These are phyloP conservation scores for Pogonomyrmex californicus DNA, from an alignment of 1,140 invertebrate genomes.

Conservation along the genomic window DNA sequence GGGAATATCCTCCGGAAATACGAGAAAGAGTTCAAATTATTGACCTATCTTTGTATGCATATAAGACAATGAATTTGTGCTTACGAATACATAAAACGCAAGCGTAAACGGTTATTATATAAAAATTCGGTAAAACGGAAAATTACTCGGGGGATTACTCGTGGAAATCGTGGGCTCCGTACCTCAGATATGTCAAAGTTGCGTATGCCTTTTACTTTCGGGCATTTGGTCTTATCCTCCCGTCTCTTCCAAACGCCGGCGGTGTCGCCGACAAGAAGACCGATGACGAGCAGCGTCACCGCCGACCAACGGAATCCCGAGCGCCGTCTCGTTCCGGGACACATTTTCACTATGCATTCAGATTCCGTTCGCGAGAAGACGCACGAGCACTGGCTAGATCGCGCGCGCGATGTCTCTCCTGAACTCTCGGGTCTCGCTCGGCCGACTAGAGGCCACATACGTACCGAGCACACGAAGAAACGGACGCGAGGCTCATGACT, in stretches of 20 bases:
- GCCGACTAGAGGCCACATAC: conserved; percentile 74
- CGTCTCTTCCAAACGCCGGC: conserved; percentile 80
- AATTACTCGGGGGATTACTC: background rate
- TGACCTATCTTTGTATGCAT: background rate
- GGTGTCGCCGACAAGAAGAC: conserved; percentile 44
- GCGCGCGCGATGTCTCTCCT: conserved; percentile 61
- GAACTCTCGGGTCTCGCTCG: conserved; percentile 49
- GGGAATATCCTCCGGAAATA: background rate
- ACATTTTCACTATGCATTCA: conserved; percentile 71
- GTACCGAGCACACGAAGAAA: conserved; percentile 70
- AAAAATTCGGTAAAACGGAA: background rate
- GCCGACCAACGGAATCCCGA: conserved; percentile 51
- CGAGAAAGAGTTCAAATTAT: conserved; percentile 15
- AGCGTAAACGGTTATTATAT: background rate
- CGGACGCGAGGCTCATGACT: conserved; percentile 76
- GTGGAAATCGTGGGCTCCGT: conserved; percentile 26
- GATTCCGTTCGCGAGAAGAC: conserved; percentile 4
- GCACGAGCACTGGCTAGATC: background rate
- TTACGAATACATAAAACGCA: background rate
- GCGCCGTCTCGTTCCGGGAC: conserved; percentile 49
- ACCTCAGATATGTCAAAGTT: conserved; percentile 87
- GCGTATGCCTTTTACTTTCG: conserved; percentile 86
- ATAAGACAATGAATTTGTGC: background rate
- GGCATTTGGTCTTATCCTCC: conserved; percentile 89
- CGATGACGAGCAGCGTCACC: conserved; percentile 63